Conservation (phyloP, 2,888 invertebrate genomes). For the Andrena haemorrhoa region DNA sequence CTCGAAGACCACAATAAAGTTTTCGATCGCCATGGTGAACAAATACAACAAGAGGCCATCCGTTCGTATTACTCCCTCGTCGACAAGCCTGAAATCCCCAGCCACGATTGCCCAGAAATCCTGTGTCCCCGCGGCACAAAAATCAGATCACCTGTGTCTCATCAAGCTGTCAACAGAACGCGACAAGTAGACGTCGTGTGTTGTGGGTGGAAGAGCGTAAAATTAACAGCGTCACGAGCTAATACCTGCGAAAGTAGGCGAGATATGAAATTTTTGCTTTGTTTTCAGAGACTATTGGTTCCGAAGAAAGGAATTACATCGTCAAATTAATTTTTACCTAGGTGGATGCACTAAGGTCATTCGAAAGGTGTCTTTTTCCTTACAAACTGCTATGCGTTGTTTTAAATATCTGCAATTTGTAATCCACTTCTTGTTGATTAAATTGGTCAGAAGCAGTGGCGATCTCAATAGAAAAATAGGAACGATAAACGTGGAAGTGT, state of each 20-base stretch:
- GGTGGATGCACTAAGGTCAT: no score
- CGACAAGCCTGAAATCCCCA: slow-evolving; percentile 8
- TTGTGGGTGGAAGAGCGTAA: neutral
- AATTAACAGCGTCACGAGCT: neutral
- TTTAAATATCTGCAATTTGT: no score
- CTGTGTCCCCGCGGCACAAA: slow-evolving; percentile 13
- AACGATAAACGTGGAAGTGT: no score
- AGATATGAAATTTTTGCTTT: neutral
- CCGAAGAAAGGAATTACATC: no score
- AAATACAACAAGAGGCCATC: neutral
- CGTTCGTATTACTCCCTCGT: slow-evolving; percentile 10
- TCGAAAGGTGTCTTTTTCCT: no score
- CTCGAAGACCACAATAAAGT: neutral
- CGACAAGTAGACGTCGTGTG: neutral
- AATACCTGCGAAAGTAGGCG: no score
- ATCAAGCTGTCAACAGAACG: slow-evolving; percentile 7
- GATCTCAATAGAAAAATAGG: no score
- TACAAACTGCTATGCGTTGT: no score
- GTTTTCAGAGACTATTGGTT: neutral
- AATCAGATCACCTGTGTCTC: slow-evolving; percentile 16
- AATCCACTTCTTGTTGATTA: no score
- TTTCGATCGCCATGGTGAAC: neutral
- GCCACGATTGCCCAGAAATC: slow-evolving; percentile 7
- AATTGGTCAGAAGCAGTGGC: no score
- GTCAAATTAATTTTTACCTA: no score